Evolutionary conservation across 2,797 vertebrate genomes (phyloP).

Genomic region (Pseudochirops corinnae): DNA sequence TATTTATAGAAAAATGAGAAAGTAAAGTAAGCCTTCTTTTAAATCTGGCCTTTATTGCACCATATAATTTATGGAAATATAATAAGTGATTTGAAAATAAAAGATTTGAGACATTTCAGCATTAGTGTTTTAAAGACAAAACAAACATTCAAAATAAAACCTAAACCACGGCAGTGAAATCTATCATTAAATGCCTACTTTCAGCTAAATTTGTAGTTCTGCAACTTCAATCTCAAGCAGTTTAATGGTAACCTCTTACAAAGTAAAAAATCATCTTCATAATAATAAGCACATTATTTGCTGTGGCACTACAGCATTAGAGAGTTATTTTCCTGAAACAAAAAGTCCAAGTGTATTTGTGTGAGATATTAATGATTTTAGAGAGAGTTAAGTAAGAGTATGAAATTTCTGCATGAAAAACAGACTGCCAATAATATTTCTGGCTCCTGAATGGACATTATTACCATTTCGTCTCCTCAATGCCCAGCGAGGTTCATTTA

Average conservation of each 20-base stretch:
- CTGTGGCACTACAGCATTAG: constrained; percentile 78
- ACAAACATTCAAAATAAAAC: constrained; percentile 90
- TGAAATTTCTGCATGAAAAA: constrained; percentile 75
- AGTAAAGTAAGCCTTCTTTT: constrained; percentile 85
- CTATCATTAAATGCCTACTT: constrained; percentile 91
- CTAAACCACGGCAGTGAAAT: constrained; percentile 87
- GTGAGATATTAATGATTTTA: constrained; percentile 74
- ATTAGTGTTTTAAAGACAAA: constrained; percentile 90
- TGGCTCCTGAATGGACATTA: constrained; percentile 79
- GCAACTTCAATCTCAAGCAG: constrained; percentile 85
- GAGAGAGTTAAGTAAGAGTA: constrained; percentile 74
- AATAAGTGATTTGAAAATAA: constrained; percentile 91
- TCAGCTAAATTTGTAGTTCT: constrained; percentile 89
- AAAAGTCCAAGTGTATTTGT: constrained; percentile 79
- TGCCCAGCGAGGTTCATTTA: constrained; percentile 71
- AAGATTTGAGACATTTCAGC: constrained; percentile 89
- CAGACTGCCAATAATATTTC: constrained; percentile 72
- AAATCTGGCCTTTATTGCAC: constrained; percentile 87
- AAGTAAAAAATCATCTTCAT: constrained; percentile 80
- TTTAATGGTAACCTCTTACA: constrained; percentile 84
- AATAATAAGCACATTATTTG: constrained; percentile 86
- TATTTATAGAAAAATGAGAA: constrained; percentile 89
- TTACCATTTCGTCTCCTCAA: constrained; percentile 81
- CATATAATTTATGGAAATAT: constrained; percentile 90
- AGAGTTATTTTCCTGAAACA: constrained; percentile 78